Base-by-base conservation (phyloP, 2,113 vertebrate genomes). In the rat (Rattus norvegicus) region DNA sequence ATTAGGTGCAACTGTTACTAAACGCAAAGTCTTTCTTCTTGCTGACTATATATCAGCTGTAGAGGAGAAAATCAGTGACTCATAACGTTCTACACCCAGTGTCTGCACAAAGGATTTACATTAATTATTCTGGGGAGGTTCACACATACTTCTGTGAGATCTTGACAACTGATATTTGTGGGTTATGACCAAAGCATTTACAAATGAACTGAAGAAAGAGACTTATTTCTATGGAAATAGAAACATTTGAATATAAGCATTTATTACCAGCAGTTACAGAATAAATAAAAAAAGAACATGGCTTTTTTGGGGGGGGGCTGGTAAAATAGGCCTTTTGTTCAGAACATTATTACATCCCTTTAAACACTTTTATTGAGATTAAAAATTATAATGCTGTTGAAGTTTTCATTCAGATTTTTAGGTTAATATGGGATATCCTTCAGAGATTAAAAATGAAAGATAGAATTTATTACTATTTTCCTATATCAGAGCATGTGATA, bases 1-100 rank as follows among this genome's bases (percentile, higher is more conserved):
- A 96, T 85, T 86, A 77, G 95, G 93, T 97, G 90, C 97, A 97
- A 93, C 97, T 97, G 96, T 95, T 96, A 90, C 65, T 88, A 96
- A 97, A 97, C 67, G 95, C 91, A 56, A 98, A 96, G 85, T 95
- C 97, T 98, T 98, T 93, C 85, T 70, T 92, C 97, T 92, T 97
- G 63, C 61, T 97, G 92, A 97, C 95, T 96, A 90, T 94, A 92
- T 93, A 93, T 92, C 93, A 96, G 52, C 92, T 97, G 94, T 84
- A 97, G 30, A 98, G 97, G 97, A 98, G 98, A 98, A 97, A 97
- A 83, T 86, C 84, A 97, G 93, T 92, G 96, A 98, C 97, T 98
- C 98, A 92, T 96, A 92, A 95, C 90, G 84, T 94, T 47, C 96
- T 94, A 95, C 96, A 97, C 93, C 92, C 96, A 96, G 95, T 88